Base-by-base conservation (phyloP, 2,888 invertebrate species). In the Apamea monoglypha region DNA sequence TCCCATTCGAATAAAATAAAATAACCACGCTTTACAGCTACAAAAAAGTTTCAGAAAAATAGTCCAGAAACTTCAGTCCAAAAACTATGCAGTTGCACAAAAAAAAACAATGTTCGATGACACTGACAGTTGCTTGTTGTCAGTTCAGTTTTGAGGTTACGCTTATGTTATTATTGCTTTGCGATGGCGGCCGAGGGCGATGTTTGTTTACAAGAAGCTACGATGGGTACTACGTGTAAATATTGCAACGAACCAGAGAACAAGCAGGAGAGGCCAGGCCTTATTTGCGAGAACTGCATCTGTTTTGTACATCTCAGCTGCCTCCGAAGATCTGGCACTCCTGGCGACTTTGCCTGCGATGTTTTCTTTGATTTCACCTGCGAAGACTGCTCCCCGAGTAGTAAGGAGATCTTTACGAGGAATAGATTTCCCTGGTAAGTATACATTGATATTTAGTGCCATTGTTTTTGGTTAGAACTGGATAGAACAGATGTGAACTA, bases 341-440 rank as follows among this genome's bases (percentile, higher is more conserved):
- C 98, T 0, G 98, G 98, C 0, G 98, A 98, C 83, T 97, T 98
- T 25, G 92, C 97, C 0, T 98, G 98, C 18, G 98, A 98, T 96
- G 97, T 98, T 7, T 98, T 98, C 93, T 98, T 98, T 87, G 97
- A 97, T 85, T 98, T 98, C 81, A 97, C 97, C 3, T 98, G 98
- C 90, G 93, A 95, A 64, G 97, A 98, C 80, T 98, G 98, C 91
- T 97, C 97, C 7, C 90, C 95, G 0, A 92, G 94, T 14, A 96
- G 96, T 4, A 95, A 94, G 44, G 98, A 98, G 92, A 91, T 95
- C 10, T 97, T 98, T 88, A 92, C 94, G 8, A 96, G 98, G 14
- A 97, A 97, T 74, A 98, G 97, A 91, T 97, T 98, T 91, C 97
- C 98, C 8, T 98, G 98, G 98, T 98, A 94, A 94, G 93, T 81